phyloP scores from a whole-genome alignment of 2,113 vertebrate species.

The Scomber colias region DNA sequence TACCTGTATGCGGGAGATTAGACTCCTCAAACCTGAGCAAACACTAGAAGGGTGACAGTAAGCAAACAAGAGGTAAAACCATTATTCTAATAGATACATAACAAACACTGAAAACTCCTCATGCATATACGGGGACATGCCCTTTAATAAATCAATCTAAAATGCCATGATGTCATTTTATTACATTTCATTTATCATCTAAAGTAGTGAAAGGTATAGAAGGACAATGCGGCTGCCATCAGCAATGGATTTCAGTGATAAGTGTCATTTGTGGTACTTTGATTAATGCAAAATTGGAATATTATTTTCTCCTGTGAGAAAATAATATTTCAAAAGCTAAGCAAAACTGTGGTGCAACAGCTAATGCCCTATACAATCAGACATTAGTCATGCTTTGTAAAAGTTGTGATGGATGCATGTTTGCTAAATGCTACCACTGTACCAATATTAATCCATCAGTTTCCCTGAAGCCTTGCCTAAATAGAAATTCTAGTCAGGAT shows the following conservation, averaged over 20 bases:
- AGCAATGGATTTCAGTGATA: conserved; percentile 23
- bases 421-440: conserved; percentile 67
- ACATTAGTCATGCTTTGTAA: conserved; percentile 63
- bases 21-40: conserved; percentile 57
- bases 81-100: conserved; percentile 49
- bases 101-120: conserved; percentile 23
- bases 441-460: conserved; percentile 70
- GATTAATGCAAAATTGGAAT: conserved; percentile 31
- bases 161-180: conserved; percentile 25
- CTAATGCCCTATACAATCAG: conserved; percentile 50
- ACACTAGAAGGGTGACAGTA: conserved; percentile 55
- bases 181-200: conserved; percentile 36
- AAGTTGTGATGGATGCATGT: conserved; percentile 68
- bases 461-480: conserved; percentile 66
- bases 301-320: not conserved
- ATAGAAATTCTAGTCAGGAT: conserved; percentile 56
- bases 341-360: conserved; percentile 1
- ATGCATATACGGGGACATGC: conserved; percentile 3
- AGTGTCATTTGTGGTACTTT: conserved; percentile 34
- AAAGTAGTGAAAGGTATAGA: conserved; percentile 17
- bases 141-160: conserved; percentile 53
- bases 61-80: conserved; percentile 55
- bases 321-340: conserved; percentile 35
- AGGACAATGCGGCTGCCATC: conserved; percentile 20
- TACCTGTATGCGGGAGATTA: conserved; percentile 72